Percentiles rank a stretch among this genome's conserved stretches.
phyloP scores from a whole-genome alignment of 2,113 vertebrate species.

The Aegotheles bennettii region DNA sequence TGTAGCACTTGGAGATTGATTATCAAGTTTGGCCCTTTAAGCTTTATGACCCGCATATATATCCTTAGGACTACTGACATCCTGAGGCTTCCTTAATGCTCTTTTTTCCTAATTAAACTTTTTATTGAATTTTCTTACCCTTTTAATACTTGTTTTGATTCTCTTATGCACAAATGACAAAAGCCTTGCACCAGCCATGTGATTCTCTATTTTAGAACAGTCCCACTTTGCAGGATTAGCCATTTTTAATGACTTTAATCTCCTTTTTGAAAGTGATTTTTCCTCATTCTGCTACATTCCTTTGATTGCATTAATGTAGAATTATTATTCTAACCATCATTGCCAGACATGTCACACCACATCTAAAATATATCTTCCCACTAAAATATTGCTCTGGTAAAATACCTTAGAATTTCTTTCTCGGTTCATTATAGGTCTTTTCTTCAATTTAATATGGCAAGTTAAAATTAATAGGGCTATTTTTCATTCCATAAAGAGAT shows the following conservation, averaged over 20 bases:
- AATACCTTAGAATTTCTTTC: slow-evolving; percentile 40
- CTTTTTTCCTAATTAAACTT: slow-evolving; percentile 84
- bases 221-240: slow-evolving; percentile 91
- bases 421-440: slow-evolving; percentile 37
- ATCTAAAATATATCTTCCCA: slow-evolving; percentile 15
- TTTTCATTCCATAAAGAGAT: slow-evolving; percentile 57
- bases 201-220: slow-evolving; percentile 87
- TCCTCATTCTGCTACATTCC: slow-evolving; percentile 75
- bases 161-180: slow-evolving; percentile 78
- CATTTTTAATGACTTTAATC: slow-evolving; percentile 94
- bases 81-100: slow-evolving; percentile 50
- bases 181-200: slow-evolving; percentile 84
- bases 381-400: slow-evolving; percentile 24
- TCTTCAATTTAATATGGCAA: slow-evolving; percentile 21
- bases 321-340: slow-evolving; percentile 70
- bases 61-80: slow-evolving; percentile 16
- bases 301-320: slow-evolving; percentile 76
- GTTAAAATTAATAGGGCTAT: slow-evolving; percentile 34
- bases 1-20: slow-evolving; percentile 30
- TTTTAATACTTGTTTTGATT: slow-evolving; percentile 82
- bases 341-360: slow-evolving; percentile 28
- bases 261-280: slow-evolving; percentile 82
- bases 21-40: slow-evolving; percentile 11
- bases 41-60: not conserved
- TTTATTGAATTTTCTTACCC: slow-evolving; percentile 80